Conservation (phyloP, 1,140 invertebrate genomes). For the Drosophila repletoides region DNA sequence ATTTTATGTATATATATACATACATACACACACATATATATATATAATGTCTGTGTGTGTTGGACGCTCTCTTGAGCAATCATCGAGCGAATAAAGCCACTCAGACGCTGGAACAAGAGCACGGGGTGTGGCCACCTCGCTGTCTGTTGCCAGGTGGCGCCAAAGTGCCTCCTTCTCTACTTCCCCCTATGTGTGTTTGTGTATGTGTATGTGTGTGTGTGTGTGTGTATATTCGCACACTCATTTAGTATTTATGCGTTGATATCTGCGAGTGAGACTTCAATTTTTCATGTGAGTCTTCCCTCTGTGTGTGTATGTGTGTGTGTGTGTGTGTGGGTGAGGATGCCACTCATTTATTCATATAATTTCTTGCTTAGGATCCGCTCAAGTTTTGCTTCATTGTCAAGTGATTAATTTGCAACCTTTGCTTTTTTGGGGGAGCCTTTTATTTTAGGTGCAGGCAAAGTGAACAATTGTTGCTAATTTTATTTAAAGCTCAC, state of each 20-base stretch:
- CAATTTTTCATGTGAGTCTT: conserved; percentile 55
- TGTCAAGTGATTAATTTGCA: conserved; percentile 48
- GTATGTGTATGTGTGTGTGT: conserved; percentile 7
- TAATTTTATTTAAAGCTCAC: too few species aligned
- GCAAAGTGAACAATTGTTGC: too few species aligned
- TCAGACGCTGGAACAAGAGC: conserved; percentile 50
- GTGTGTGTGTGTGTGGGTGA: not conserved
- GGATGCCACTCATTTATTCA: conserved; percentile 59
- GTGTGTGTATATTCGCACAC: conserved; percentile 28
- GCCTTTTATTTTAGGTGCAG: too few species aligned
- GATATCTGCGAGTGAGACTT: conserved; percentile 73
- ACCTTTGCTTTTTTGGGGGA: conserved; percentile 27
- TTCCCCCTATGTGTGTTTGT: too few species aligned
- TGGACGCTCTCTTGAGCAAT: conserved; percentile 62
- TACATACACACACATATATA: not conserved
- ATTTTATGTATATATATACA: conserved; percentile 1
- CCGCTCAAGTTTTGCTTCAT: conserved; percentile 18
- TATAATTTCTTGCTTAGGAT: conserved; percentile 50
- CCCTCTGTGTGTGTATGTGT: not conserved
- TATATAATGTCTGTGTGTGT: conserved; percentile 16
- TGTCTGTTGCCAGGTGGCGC: conserved; percentile 28
- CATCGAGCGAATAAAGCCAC: conserved; percentile 74
- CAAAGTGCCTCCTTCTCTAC: conserved; percentile 3
- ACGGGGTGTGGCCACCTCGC: conserved; percentile 23
- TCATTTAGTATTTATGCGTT: conserved; percentile 77